Base-by-base conservation (phyloP, 2,113 vertebrate species). In the Cyanistes caeruleus region DNA sequence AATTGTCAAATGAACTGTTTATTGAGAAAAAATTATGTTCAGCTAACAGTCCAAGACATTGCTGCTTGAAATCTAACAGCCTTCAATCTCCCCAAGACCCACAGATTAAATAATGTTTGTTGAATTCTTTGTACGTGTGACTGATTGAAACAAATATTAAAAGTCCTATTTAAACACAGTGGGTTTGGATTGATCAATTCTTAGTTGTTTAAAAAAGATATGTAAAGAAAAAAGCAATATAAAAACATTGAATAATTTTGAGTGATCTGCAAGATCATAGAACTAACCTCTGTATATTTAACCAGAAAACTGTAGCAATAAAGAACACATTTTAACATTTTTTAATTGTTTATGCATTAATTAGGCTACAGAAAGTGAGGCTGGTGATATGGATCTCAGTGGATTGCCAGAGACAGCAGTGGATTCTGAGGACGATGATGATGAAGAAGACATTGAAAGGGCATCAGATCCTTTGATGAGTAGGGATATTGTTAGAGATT, bases 311-410 rank as follows among this genome's bases (percentile, higher is more conserved):
- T 24, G 21, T 62, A 78, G 24, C 44, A 69, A 19, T 59, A 35
- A 67, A 74, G 35, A 68, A 52, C 37, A 24, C 3, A 20, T 62
- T 33, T 67, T 21, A 79, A 73, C 65, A 5, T 63, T 73, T 86
- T 89, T 91, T 15, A 68, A 80, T 49, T 62, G 13, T 87, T 91
- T 73, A 23, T 92, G 7, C 23, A 4, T 89, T 4, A 87, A 79
- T 95, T 87, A 99, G 99, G 99, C 99, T 97, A 99, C 99, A 73
- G 99, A 99, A 98, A 99, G 99, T 97, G 99, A 99, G 96, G 98
- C 99, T 58, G 99, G 99, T 79, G 99, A 99, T 98, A 99, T 99
- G 99, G 99, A 99, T 98, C 98, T 99, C 92, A 99, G 99, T 94
- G 99, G 99, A 88, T 98, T 99, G 94, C 99, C 99, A 13, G 99